Evolutionary conservation across 35 echinoderm and acorn worm genomes (phyloP), one percentile per base, ranked within the genome.

Genomic region (Lytechinus variegatus): DNA sequence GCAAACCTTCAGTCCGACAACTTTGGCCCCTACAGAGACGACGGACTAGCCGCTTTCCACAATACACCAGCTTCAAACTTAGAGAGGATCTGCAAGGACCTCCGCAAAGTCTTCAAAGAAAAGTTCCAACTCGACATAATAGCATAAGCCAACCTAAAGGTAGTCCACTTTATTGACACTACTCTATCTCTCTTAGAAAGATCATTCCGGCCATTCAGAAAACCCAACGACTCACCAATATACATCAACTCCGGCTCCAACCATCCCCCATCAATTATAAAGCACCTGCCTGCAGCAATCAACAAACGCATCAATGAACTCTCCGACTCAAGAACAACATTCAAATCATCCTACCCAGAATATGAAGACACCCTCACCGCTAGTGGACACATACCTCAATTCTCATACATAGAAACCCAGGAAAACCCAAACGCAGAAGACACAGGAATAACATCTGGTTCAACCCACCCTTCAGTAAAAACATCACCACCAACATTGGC

Each of bases 11-110:
- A n/a, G n/a, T n/a, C n/a, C n/a, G n/a, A n/a, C n/a, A n/a, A n/a
- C n/a, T n/a, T n/a, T n/a, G 94, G 96, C 19, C 88, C 91, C 4
- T 96, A 95, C 79, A 95, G 94, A 66, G 94, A 96, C 60, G 96
- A 96, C 94, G 96, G 96, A 27, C 56, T 96, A 5, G 96, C 96
- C n/a, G 94, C 86, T 24, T 94, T 96, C 28, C 87, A 57, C 3
- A 55, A 95, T 28, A 94, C 86, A 9, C 55, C 55, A n/a, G n/a
- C n/a, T 10, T 6, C 5, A 10, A 56, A 56, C 5, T 6, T 56
- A 56, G 94, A 95, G 16, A 56, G 93, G 87, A 61, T 87, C 14
- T 89, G 53, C 21, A 96, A 96, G 56, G 27, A 57, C 51, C 21
- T 95, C 5, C 13, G 61, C 27, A 27, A 53, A 89, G 55, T 61